Evolutionary conservation across 2,113 vertebrate genomes (phyloP).

Genomic region (Gopherus evgoodei): DNA sequence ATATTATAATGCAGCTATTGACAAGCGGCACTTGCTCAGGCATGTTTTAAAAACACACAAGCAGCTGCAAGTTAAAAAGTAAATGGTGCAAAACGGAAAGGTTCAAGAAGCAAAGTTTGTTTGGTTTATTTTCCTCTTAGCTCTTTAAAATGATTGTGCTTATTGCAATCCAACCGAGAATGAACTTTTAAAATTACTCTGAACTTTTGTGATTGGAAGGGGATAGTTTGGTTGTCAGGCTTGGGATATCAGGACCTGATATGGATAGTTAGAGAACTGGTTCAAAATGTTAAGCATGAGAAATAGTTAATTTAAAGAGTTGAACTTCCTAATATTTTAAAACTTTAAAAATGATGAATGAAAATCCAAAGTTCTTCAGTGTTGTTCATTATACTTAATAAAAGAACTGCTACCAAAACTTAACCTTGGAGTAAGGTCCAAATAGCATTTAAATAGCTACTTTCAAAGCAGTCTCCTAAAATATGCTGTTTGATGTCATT

Average conservation of each 20-base stretch:
- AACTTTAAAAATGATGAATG: not conserved
- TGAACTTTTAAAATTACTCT: not conserved
- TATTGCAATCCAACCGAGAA: not conserved
- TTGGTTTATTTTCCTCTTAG: not conserved
- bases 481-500: constrained; percentile 13
- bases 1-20: constrained; percentile 30
- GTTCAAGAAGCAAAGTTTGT: not conserved
- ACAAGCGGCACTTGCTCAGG: not conserved
- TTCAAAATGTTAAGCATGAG: not conserved
- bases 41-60: constrained; percentile 2
- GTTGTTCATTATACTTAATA: not conserved
- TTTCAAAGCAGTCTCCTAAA: constrained; percentile 23
- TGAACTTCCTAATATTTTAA: not conserved
- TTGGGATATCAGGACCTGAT: not conserved
- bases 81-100: not conserved
- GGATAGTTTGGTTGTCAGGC: not conserved
- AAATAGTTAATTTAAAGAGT: not conserved
- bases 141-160: not conserved
- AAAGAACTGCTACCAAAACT: not conserved
- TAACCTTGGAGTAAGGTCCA: not conserved
- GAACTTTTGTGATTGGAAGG: not conserved
- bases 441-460: constrained; percentile 9
- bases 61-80: not conserved
- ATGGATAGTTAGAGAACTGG: not conserved
- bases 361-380: not conserved